Evolutionary conservation across 2,797 vertebrate species (phyloP), one percentile per base, ranked within the genome.

Genomic region (Lycodopsis pacificus): DNA sequence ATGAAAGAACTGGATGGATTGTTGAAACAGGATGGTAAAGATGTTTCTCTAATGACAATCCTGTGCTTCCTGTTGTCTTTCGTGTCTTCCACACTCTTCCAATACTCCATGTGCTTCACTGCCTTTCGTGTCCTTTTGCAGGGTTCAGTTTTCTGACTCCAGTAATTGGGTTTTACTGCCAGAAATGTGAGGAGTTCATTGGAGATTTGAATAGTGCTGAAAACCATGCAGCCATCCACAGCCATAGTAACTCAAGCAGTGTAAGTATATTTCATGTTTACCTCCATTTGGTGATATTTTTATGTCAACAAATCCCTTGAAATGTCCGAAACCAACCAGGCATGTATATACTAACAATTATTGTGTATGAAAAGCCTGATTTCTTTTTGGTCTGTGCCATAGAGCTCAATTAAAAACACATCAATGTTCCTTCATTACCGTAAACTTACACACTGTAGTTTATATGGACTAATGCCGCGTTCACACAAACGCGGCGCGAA

Each of bases 101-200:
- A 61, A 27, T 38, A 12, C 34, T 54, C 0, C 4, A 13, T 27
- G 6, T 3, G 14, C 12, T 20, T 70, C n/a, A 17, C 5, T 61
- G 5, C 15, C 7, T 73, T 53, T 64, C 3, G 58, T 58, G 0
- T 81, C 11, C 27, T 3, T 75, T 73, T 94, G 58, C 90, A 99
- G 98, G 96, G 76, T 93, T 95, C 42, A 93, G 95, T 74, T 98
- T 96, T 93, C 82, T 99, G 88, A 94, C 96, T 84, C 96, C 98
- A 34, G 95, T 97, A 70, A 96, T 96, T 77, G 97, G 97, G 65
- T 98, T 97, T 95, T 99, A 97, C 89, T 99, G 98, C 88, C 96
- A 97, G 85, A 96, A 96, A 69, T 99, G 98, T 94, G 95, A 97
- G 70, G 97, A 97, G 92, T 97, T 97, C 93, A 96, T 98, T 81